Percentiles rank a stretch among this genome's conserved stretches.
These are phyloP conservation scores for Desmodus rotundus DNA, from an alignment of 2,113 vertebrate species.

Conservation along the genomic window DNA sequence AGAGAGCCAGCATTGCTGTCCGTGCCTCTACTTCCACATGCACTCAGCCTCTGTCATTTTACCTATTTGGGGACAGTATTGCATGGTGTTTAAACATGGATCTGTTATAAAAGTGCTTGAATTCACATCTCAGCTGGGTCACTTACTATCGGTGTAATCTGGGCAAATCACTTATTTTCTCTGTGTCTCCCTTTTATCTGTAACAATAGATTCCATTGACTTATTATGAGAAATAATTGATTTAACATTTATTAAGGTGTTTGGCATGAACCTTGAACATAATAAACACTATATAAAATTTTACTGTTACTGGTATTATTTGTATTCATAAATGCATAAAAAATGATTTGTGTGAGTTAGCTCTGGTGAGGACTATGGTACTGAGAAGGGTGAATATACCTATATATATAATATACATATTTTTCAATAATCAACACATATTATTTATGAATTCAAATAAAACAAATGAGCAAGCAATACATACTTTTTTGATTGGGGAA, in stretches of 20 bases:
- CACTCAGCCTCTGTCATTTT: not conserved
- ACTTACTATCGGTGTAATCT: not conserved
- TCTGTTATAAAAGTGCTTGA: not conserved
- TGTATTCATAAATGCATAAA: not conserved
- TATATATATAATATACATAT: not conserved
- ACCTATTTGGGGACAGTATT: not conserved
- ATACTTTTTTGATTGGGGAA: not conserved
- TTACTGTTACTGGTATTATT: not conserved
- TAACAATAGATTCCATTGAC: not conserved
- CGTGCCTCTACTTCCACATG: not conserved
- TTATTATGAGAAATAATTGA: not conserved
- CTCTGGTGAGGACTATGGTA: not conserved
- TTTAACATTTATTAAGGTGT: not conserved
- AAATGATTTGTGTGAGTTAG: not conserved
- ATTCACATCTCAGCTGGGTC: not conserved
- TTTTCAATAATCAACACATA: not conserved
- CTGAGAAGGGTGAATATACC: not conserved
- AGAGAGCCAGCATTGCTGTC: not conserved
- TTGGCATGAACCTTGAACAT: not conserved
- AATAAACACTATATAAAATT: not conserved
- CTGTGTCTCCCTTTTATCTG: not conserved
- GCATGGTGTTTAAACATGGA: not conserved
- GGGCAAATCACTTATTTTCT: not conserved
- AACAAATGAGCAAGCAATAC: not conserved
- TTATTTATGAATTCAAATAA: slow-evolving; percentile 12